These are phyloP conservation scores for Coracias cyanogaster DNA, from an alignment of 2,797 vertebrate species.

Conservation along the genomic window DNA sequence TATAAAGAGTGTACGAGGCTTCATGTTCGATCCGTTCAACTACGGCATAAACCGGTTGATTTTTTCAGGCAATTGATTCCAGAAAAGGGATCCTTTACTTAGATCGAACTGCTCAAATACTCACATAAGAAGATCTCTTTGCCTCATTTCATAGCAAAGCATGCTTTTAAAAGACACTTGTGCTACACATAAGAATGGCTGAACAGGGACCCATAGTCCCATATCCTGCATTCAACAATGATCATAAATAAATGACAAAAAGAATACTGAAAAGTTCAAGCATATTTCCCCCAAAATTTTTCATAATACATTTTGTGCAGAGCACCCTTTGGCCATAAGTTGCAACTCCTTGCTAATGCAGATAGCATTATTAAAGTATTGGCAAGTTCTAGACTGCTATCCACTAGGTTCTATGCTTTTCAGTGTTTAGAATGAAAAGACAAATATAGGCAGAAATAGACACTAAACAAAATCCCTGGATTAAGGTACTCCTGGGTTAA, in stretches of 20 bases:
- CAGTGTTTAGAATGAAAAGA: neutral
- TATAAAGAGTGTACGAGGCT: neutral
- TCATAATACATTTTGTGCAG: neutral
- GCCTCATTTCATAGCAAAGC: neutral
- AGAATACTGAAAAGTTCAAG: neutral
- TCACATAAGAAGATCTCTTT: neutral
- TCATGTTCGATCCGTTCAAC: neutral
- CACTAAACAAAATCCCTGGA: neutral
- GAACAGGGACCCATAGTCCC: neutral
- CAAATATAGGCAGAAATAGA: neutral
- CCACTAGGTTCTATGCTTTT: neutral
- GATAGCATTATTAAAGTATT: neutral
- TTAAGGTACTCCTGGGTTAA: neutral
- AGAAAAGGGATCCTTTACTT: neutral
- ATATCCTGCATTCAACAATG: neutral
- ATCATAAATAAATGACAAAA: neutral
- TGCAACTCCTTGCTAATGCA: neutral
- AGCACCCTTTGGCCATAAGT: neutral
- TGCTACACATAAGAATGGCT: neutral
- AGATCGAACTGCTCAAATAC: neutral
- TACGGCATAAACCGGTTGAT: rapidly evolving
- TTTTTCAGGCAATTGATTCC: neutral
- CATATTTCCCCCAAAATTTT: neutral
- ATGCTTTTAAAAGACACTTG: neutral
- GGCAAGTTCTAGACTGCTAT: neutral